phyloP scores from a whole-genome alignment of 2,888 invertebrate genomes.

The Ethmia dodecea region DNA sequence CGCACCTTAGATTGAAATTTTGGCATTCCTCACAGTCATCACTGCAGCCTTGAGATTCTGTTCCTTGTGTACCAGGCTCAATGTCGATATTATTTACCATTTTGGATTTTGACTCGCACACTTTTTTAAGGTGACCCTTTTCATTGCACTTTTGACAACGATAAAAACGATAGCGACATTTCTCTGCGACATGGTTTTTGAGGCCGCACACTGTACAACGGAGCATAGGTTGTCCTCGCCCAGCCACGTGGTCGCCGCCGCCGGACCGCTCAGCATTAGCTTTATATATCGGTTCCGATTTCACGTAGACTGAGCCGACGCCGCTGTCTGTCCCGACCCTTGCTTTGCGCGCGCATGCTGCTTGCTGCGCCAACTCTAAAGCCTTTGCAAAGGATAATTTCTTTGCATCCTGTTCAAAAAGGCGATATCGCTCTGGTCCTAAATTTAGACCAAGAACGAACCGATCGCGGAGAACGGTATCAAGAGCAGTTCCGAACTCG shows the following conservation, averaged over 20 bases:
- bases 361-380: conserved; percentile 14
- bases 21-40: too few relatives aligned
- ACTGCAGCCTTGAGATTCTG: too few relatives aligned
- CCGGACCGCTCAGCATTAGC: background rate
- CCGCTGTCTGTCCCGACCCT: background rate
- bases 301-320: too few relatives aligned
- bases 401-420: conserved; percentile 11
- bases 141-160: conserved; percentile 5
- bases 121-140: too few relatives aligned
- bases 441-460: conserved; percentile 17
- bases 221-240: too few relatives aligned
- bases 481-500: conserved; percentile 17
- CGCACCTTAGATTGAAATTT: too few relatives aligned
- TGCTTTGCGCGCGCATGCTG: conserved; percentile 6
- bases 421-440: conserved; percentile 13
- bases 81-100: too few relatives aligned
- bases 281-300: conserved; percentile 15
- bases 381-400: conserved; percentile 12
- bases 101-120: conserved; percentile 18
- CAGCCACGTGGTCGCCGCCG: background rate
- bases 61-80: too few relatives aligned
- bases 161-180: background rate
- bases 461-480: conserved; percentile 15
- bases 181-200: too few relatives aligned
- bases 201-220: too few relatives aligned